phyloP scores from a whole-genome alignment of 23 tunicate genomes.

The Diplosoma virens region DNA sequence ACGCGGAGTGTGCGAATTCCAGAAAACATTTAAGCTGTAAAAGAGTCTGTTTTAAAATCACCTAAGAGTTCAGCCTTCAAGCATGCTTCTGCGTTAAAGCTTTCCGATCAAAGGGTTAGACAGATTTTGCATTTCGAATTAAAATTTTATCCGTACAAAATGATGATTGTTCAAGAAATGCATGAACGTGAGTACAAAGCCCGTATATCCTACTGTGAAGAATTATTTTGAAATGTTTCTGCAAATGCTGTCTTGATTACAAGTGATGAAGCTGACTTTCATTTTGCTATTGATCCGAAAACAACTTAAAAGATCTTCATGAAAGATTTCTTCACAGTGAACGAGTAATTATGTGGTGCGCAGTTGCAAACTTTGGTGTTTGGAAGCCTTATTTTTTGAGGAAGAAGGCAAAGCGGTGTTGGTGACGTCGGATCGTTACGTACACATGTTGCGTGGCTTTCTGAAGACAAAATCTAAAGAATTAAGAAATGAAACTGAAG shows the following conservation, averaged over 20 bases:
- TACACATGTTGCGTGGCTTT: conserved; percentile 24
- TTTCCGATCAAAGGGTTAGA: conserved; percentile 13
- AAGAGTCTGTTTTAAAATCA: conserved; percentile 8
- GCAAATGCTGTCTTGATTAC: conserved; percentile 26
- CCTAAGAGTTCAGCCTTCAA: conserved; percentile 17
- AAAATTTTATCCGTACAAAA: conserved; percentile 19
- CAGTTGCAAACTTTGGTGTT: too few relatives aligned
- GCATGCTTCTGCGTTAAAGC: conserved; percentile 9
- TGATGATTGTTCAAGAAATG: conserved; percentile 35
- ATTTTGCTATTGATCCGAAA: conserved; percentile 17
- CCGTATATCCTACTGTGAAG: conserved; percentile 25
- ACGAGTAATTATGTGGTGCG: too few relatives aligned
- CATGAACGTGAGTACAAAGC: conserved; percentile 16
- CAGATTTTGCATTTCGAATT: conserved; percentile 23
- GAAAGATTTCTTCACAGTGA: too few relatives aligned
- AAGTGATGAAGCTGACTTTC: conserved; percentile 26
- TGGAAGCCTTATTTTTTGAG: too few relatives aligned
- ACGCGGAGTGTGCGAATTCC: conserved; percentile 23
- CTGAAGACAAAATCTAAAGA: conserved; percentile 30
- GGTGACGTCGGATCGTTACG: conserved; percentile 25
- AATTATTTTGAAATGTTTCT: conserved; percentile 7
- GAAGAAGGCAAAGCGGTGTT: conserved; percentile 12
- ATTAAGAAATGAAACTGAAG: conserved; percentile 8
- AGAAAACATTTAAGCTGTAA: conserved; percentile 26
- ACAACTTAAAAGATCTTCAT: too few relatives aligned